Evolutionary conservation across 2,113 vertebrate genomes (phyloP), one percentile per base, ranked within the genome.

Genomic region (Lepisosteus osseus): DNA sequence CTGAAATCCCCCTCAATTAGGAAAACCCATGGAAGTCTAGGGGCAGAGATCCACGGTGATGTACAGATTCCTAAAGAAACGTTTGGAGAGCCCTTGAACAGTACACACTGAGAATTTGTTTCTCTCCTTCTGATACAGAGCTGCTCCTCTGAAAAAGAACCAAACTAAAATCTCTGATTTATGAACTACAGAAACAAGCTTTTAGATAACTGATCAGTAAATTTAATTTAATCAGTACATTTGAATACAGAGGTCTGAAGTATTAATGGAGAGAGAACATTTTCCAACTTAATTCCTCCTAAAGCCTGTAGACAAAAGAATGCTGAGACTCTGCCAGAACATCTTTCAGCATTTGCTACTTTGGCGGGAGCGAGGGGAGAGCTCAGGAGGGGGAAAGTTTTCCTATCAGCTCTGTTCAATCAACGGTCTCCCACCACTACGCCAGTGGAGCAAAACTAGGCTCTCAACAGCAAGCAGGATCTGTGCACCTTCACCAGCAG

Each of bases 1-100:
- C 71, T 72, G 69, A 76, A 61, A 54, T 55, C 74, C 71, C 74
- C 78, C 71, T 54, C 80, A 86, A 82, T 82, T 78, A 75, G 51
- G 77, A 12, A 7, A 75, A 72, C 70, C 80, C 62, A 59, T 3
- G 14, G 57, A 43, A 42, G 61, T 41, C 61, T 44, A 70, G 15
- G 51, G 7, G 51, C 8, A 42, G 3, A 9, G 45, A 65, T 54
- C 51, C 44, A 29, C 29, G 29, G 29, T 29, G 29, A 29, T 1
- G 29, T 29, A 29, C 29, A 29, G 29, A 29, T 29, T 29, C 29
- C 29, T 29, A 29, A 29, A 29, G 29, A 29, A 29, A 29, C 29
- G 0, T 29, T 5, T 6, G 9, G 47, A 51, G 47, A 51, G 47
- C 5, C 2, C 5, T 9, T 51, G 5, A 5, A 51, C 47, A 51